Conservation (phyloP, 2,888 invertebrate species). For the Agrotis segetum region DNA sequence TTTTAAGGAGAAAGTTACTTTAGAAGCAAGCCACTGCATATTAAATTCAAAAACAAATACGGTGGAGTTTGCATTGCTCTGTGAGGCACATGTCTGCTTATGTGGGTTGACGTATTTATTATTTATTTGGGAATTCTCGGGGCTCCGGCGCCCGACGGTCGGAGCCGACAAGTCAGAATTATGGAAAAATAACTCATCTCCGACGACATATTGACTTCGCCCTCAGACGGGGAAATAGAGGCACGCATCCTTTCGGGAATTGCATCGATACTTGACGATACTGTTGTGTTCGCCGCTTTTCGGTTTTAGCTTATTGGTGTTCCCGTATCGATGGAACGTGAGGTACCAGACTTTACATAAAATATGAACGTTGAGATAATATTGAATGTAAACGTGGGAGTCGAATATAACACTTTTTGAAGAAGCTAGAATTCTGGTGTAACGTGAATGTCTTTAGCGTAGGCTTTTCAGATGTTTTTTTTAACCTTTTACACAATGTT, state of each 20-base stretch:
- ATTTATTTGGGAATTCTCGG: slow-evolving; percentile 89
- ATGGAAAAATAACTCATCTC: slow-evolving; percentile 90
- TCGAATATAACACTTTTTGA: background rate
- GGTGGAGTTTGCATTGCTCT: slow-evolving; percentile 70
- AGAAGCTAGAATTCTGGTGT: background rate
- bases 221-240: slow-evolving; percentile 79
- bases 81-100: slow-evolving; percentile 61
- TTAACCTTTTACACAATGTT: background rate
- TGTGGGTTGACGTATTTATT: slow-evolving; percentile 87
- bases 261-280: slow-evolving; percentile 76
- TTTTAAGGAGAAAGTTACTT: slow-evolving; percentile 39
- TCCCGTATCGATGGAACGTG: slow-evolving; percentile 39
- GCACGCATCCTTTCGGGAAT: slow-evolving; percentile 84
- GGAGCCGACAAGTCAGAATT: slow-evolving; percentile 75
- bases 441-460: background rate
- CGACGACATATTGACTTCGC: slow-evolving; percentile 87
- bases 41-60: slow-evolving; percentile 78
- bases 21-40: slow-evolving; percentile 72
- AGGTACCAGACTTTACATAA: slow-evolving; percentile 16
- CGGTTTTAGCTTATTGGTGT: slow-evolving; percentile 64
- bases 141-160: slow-evolving; percentile 70
- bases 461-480: background rate
- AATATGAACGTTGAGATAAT: slow-evolving; percentile 23
- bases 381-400: background rate
- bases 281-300: slow-evolving; percentile 62